Evolutionary conservation across 2,113 vertebrate species (phyloP), one percentile per base, ranked within the genome.

Genomic region (Notarius lentiginosus): DNA sequence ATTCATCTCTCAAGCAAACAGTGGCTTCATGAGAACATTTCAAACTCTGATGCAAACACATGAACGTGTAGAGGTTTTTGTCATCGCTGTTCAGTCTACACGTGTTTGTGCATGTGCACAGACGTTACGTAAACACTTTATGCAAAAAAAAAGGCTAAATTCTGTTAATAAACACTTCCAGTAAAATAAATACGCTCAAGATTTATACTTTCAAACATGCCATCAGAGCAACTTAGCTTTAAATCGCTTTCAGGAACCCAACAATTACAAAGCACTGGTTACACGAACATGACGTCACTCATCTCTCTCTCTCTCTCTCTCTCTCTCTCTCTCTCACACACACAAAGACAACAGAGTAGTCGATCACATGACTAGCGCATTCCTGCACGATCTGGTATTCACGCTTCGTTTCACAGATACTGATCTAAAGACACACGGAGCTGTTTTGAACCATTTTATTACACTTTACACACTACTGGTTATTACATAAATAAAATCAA

Each of bases 341-440:
- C 70, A 65, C 79, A 73, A 55, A 81, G 73, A 11, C 79, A 82
- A 66, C n/a, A 86, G 60, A 65, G 27, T 58, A 17, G 51, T 60
- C 34, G 27, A 49, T 85, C 83, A 87, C 61, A 41, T 87, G 79
- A 79, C 55, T 20, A 58, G 30, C 27, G 63, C 86, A 89, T 86
- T 87, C 86, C 86, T 58, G 41, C 60, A 84, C 55, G 22, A 55
- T 86, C 27, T 30, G 15, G 8, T 68, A 79, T 51, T 24, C n/a
- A 47, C 30, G 1, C 77, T 14, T 17, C 22, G 12, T 56, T 79
- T 63, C 76, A 66, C 27, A 47, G 30, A 72, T 22, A 22, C 11
- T 49, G 81, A 65, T 20, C 24, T 83, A 10, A 65, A 27, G 2
- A 53, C 4, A 27, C 6, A 17, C 51, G n/a, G 1, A 79, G 15